Base-by-base conservation (phyloP, 2,888 invertebrate species). In the Acrobasis consociella region DNA sequence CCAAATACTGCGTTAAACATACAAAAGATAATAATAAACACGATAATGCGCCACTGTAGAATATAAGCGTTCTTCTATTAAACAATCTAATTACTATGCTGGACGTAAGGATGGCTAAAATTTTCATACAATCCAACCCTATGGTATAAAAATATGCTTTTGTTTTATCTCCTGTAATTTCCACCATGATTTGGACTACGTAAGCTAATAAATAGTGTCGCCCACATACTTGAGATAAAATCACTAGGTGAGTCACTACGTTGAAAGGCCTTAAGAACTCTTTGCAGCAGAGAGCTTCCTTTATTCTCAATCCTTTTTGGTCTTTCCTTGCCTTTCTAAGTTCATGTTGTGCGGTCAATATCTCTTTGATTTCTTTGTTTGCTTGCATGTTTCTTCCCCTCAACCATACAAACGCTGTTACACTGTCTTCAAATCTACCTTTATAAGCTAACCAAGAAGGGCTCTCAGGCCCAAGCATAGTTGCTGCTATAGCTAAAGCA, bases 371-470 rank as follows among this genome's bases (percentile, higher is more conserved):
- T 46, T 46, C 46, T 46, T 46, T 46, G n/a, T 46, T 46, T 11
- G 46, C 46, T 46, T 46, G 46, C n/a, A 50, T n/a, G 15, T 60
- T 60, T 8, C 62, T 63, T 37, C 70, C 72, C 50, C 72, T 62
- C 3, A 72, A 39, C 69, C 72, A 69, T 51, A 68, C 64, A 11
- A 72, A 72, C 0, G 69, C 59, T 0, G 9, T 53, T 10, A 56
- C 15, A 37, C 72, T 62, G 10, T 72, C 72, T 58, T 72, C 70
- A 52, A 53, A 70, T 9, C 70, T 61, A 13, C 72, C 72, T 59
- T 66, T 69, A 31, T 69, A 72, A 9, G 72, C 72, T 13, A 72
- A 49, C 72, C 70, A 72, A 9, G 65, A 61, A 7, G 72, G 72
- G 22, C 72, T 72, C 53, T 72, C 70, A 8, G 72, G 72, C 72